A percentile compares a stretch with the other conserved stretches of the same genome.
Evolutionary conservation across 2,113 vertebrate species (phyloP).

Genomic region (Montifringilla adamsi): DNA sequence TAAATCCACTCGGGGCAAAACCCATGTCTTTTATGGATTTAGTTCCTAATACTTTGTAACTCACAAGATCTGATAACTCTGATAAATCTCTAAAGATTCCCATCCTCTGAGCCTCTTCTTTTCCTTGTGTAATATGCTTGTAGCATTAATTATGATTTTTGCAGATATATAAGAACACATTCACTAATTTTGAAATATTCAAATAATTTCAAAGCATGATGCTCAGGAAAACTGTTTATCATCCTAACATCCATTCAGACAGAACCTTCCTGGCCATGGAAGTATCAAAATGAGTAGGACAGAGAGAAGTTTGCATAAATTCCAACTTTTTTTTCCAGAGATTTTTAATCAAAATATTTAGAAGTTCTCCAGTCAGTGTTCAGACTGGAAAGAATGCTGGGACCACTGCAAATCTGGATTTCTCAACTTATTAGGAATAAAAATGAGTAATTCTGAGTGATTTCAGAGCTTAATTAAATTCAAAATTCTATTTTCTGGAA

Average conservation of each 20-base stretch:
- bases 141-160: not conserved
- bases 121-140: not conserved
- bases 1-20: not conserved
- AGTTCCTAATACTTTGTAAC: conserved; percentile 17
- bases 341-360: not conserved
- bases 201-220: not conserved
- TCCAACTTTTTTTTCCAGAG: not conserved
- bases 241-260: not conserved
- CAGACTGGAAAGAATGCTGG: not conserved
- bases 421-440: not conserved
- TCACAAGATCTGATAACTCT: not conserved
- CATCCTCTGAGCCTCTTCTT: not conserved
- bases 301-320: not conserved
- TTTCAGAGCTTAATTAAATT: not conserved
- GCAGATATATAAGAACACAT: not conserved
- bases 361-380: not conserved
- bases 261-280: not conserved
- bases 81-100: conserved; percentile 17
- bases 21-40: conserved; percentile 22
- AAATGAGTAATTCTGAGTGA: not conserved
- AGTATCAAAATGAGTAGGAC: not conserved
- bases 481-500: not conserved
- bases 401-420: not conserved
- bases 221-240: not conserved
- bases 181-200: not conserved